Base-by-base conservation (phyloP, 1,140 invertebrate species). In the Vollenhovia emeryi region DNA sequence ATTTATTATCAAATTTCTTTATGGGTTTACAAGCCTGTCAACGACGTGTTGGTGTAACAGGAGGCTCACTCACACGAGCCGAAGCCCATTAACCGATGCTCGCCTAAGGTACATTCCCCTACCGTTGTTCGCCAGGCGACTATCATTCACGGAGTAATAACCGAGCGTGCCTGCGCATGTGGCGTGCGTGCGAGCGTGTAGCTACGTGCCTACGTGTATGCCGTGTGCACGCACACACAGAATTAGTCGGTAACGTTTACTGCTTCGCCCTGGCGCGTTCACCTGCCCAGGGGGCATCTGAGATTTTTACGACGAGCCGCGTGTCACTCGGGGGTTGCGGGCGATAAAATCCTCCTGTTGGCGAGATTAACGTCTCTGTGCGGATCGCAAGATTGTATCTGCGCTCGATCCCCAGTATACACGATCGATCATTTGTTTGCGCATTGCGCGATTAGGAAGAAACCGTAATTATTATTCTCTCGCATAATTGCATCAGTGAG, bases 1-100 rank as follows among this genome's bases (percentile, higher is more conserved):
- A 94, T 94, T 94, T 94, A 94, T 94, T 94, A 94, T 93, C 90
- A 93, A 93, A 94, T 94, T 94, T 94, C 93, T 94, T 94, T 94
- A 94, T 94, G 92, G 90, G 89, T 94, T 94, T 94, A 94, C 92
- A 93, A 93, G 93, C 86, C 90, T 91, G 92, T 93, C 91, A 92
- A 90, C 91, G 88, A 87, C 74, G 80, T 74, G 85, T 82, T 78
- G 76, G 59, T 83, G 84, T 71, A 76, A 85, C 84, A 71, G 57
- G 64, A 85, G 57, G 59, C 64, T 40, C 82, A 55, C 73, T 33
- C 55, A 75, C 84, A 71, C 76, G 82, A 74, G 57, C 27, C 48
- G 24, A 50, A 64, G 62, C 52, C 76, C 73, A 85, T 88, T 89
- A 85, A 64, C 59, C 69, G 69, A 50, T 60, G 48, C 45, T 21